phyloP scores from a whole-genome alignment of 2,113 vertebrate genomes.

The Parus major region DNA sequence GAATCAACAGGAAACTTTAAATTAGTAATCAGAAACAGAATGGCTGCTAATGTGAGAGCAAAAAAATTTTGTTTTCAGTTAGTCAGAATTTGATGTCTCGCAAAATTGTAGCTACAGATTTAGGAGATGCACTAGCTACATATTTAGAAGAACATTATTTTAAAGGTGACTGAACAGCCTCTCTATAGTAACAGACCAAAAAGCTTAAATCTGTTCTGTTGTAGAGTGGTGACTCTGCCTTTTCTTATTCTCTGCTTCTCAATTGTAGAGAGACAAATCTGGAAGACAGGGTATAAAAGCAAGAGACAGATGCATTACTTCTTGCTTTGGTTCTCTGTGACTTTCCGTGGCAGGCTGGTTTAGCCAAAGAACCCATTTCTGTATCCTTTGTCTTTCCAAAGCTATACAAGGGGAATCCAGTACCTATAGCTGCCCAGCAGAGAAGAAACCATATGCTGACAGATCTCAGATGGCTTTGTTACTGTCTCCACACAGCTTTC shows the following conservation, averaged over 20 bases:
- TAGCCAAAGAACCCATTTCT: background rate
- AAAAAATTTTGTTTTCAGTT: background rate
- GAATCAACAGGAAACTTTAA: constrained; percentile 24
- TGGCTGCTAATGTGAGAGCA: constrained; percentile 17
- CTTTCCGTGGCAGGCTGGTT: background rate
- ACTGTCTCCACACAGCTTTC: background rate
- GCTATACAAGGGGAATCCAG: background rate
- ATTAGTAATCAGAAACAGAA: constrained; percentile 26
- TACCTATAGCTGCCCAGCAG: background rate
- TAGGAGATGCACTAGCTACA: background rate
- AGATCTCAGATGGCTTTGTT: background rate
- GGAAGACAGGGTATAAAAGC: background rate
- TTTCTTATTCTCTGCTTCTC: background rate
- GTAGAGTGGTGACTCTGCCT: background rate
- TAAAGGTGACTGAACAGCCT: constrained; percentile 20
- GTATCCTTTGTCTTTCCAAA: background rate
- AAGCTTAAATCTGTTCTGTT: constrained; percentile 4
- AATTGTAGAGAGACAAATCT: background rate
- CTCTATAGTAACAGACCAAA: constrained; percentile 24
- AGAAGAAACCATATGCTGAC: background rate
- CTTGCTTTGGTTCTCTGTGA: background rate
- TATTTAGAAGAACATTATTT: constrained; percentile 35
- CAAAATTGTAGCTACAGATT: constrained; percentile 2
- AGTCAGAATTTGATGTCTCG: background rate
- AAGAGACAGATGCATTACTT: background rate